Base-by-base conservation (phyloP, 2,113 vertebrate genomes). In the Ciconia stormi region DNA sequence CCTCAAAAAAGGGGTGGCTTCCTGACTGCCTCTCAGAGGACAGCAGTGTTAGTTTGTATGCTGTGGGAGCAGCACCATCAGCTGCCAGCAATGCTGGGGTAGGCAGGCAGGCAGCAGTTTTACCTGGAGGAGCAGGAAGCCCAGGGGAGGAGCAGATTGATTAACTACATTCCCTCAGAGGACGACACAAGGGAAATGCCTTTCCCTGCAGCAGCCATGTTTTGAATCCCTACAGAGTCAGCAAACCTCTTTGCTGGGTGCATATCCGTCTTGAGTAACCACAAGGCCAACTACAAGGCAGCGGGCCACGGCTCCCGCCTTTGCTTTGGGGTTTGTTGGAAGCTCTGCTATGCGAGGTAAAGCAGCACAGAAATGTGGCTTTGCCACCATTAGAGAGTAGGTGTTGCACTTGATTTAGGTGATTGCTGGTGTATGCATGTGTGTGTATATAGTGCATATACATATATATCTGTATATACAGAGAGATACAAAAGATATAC, bases 341-440 rank as follows among this genome's bases (percentile, higher is more conserved):
- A 58, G 49, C 52, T 72, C 10, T 13, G 16, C 34, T 62, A 20
- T 34, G 34, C 1, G 2, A 26, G 11, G 25, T 19, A 40, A 71
- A 63, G 36, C 76, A 58, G 61, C 56, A 23, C 15, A 56, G 70
- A 38, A 56, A 42, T 7, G 66, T 7, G n/a, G 44, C 53, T 82
- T n/a, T 53, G 73, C 11, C n/a, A 5, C 67, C 16, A 2, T 20
- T 15, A 26, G 46, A 50, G 36, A 19, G 36, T 1, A 17, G n/a
- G 40, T 42, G 32, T 19, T 63, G 26, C 10, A 13, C 2, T 58
- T 18, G 32, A 25, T 52, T 15, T 21, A 58, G 34, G 20, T 62
- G 66, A 21, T 62, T 0, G 1, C 36, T 61, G 66, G 17, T 3
- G 17, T 3, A 8, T 0, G 7, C 8, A 1, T 5, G 6, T 6